These are phyloP conservation scores for Callithrix jacchus DNA, from an alignment of 2,113 vertebrate species.

Conservation along the genomic window DNA sequence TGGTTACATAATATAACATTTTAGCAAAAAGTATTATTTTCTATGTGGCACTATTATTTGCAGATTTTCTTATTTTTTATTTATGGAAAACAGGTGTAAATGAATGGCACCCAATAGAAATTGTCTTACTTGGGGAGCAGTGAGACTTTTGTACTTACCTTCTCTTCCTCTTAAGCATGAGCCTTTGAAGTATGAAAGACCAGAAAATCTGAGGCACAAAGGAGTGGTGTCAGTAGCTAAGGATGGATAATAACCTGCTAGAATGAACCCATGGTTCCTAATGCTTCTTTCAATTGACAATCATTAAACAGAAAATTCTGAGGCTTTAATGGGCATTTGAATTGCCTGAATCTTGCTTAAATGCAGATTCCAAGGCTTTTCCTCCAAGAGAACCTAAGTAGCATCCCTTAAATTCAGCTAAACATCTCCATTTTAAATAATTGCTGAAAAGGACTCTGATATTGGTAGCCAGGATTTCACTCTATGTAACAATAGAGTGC, in stretches of 20 bases:
- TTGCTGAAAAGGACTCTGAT: neutral
- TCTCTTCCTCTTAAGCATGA: slow-evolving; percentile 39
- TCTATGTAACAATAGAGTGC: neutral
- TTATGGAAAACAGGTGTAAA: slow-evolving; percentile 22
- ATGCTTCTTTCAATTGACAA: neutral
- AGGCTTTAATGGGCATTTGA: neutral
- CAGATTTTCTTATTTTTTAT: slow-evolving; percentile 45
- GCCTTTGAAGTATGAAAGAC: slow-evolving; percentile 47
- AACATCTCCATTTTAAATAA: neutral
- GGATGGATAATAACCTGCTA: neutral
- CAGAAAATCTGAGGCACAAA: neutral
- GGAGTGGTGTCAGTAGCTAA: neutral
- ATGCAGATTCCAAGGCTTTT: neutral
- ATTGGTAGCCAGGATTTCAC: neutral
- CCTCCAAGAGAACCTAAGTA: neutral
- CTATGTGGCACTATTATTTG: slow-evolving; percentile 30
- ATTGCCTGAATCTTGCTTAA: neutral
- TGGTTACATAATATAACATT: slow-evolving; percentile 58
- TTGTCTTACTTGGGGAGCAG: slow-evolving; percentile 24
- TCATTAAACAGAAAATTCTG: neutral
- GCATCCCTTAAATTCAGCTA: neutral
- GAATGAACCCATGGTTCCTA: neutral
- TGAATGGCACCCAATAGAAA: slow-evolving; percentile 24
- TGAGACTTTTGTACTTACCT: slow-evolving; percentile 5
- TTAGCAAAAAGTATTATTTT: slow-evolving; percentile 56